A percentile compares a stretch with the other conserved stretches of the same genome.
Evolutionary conservation across 2,113 vertebrate species (phyloP).

Genomic region (cattle (Bos taurus)): DNA sequence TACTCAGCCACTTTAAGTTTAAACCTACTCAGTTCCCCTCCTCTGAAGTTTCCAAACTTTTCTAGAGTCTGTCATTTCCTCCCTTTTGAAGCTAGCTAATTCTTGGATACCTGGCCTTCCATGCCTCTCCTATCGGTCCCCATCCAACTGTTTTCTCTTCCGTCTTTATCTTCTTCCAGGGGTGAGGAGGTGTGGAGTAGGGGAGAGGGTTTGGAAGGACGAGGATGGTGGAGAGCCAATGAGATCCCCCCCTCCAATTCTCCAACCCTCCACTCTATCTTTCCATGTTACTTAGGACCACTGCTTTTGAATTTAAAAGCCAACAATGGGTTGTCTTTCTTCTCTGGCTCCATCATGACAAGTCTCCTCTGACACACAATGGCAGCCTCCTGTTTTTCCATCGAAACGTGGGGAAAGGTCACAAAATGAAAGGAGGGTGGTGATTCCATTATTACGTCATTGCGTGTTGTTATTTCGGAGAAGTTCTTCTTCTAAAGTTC

Average conservation of each 20-base stretch:
- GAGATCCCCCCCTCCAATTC: not conserved
- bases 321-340: not conserved
- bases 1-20: not conserved
- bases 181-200: no score
- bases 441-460: not conserved
- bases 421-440: not conserved
- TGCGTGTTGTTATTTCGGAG: not conserved
- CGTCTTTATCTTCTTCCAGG: not conserved
- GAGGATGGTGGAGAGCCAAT: not conserved
- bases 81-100: not conserved
- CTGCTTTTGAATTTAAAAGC: not conserved
- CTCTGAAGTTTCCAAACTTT: not conserved
- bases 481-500: not conserved
- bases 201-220: not conserved
- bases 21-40: not conserved
- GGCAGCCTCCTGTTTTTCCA: not conserved
- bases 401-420: not conserved
- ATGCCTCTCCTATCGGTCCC: rapidly evolving
- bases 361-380: not conserved
- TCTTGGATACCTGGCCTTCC: not conserved
- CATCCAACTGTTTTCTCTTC: not conserved
- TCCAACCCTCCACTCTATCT: not conserved
- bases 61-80: not conserved
- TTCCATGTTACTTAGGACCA: not conserved
- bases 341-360: not conserved